A percentile compares a stretch with the other conserved stretches of the same genome.
Conservation (phyloP, 2,797 vertebrate genomes). For the Pogonophryne albipinna region DNA sequence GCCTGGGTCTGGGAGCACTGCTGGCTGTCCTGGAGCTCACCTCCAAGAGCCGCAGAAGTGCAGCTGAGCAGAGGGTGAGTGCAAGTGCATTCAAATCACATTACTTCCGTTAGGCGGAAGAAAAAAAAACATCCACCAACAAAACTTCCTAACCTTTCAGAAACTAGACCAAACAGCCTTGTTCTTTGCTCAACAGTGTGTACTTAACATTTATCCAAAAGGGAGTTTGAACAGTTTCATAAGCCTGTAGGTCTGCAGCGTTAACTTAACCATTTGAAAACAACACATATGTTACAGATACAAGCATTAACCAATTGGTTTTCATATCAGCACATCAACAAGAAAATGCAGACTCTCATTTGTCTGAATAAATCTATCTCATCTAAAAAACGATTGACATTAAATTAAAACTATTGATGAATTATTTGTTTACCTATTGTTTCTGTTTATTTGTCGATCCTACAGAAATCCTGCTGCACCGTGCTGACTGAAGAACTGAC, state of each 20-base stretch:
- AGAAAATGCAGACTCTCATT: too few relatives aligned
- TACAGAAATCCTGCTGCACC: constrained; percentile 90
- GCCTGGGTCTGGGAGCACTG: constrained; percentile 84
- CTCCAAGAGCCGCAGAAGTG: constrained; percentile 83
- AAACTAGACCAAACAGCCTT: not conserved
- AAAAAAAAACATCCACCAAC: not conserved
- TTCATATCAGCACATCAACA: not conserved
- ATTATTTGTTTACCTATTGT: constrained; percentile 1
- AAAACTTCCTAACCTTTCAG: not conserved
- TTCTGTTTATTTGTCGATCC: constrained; percentile 35
- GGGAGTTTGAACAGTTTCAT: not conserved
- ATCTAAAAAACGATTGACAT: constrained; percentile 8
- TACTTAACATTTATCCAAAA: not conserved
- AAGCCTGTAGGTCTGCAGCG: not conserved
- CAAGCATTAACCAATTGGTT: not conserved
- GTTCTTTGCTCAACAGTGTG: not conserved
- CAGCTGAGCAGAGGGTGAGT: constrained; percentile 84
- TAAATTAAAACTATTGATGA: constrained; percentile 2
- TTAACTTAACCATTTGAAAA: constrained; percentile 4
- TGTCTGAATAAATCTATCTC: not conserved
- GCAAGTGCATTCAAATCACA: constrained; percentile 5
- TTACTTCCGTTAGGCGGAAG: not conserved
- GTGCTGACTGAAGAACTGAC: constrained; percentile 89
- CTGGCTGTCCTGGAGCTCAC: constrained; percentile 88
- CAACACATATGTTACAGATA: not conserved